Evolutionary conservation across 2,797 vertebrate genomes (phyloP).

Genomic region (Euthynnus affinis): DNA sequence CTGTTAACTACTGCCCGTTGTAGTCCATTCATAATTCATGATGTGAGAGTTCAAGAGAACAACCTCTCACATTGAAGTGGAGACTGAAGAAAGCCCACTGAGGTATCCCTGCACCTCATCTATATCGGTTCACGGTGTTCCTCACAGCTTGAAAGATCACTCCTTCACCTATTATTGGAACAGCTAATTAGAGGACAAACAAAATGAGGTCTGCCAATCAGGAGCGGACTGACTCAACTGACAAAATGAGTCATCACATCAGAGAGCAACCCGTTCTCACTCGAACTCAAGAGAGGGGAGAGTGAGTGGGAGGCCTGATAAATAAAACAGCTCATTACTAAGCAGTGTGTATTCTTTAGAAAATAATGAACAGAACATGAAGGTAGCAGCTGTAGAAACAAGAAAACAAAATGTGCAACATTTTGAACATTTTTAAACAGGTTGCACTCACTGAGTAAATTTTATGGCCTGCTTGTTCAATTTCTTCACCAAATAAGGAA

Average conservation of each 20-base stretch:
- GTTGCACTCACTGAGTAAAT: not conserved
- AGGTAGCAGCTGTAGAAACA: not conserved
- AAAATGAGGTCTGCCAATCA: conserved; percentile 35
- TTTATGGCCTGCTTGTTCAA: not conserved
- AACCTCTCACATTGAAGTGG: not conserved
- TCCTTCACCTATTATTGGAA: conserved; percentile 26
- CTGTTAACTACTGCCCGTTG: not conserved
- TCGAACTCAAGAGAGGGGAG: not conserved
- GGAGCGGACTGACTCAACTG: conserved; percentile 9
- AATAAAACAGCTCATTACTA: conserved; percentile 34
- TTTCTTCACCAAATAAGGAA: not conserved
- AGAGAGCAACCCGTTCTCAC: not conserved
- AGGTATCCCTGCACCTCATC: not conserved
- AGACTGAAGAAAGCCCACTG: conserved; percentile 5
- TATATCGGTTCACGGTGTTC: conserved; percentile 7
- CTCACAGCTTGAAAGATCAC: conserved; percentile 14
- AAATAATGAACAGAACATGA: conserved; percentile 13
- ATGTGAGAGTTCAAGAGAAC: conserved; percentile 23
- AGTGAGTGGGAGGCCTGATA: not conserved
- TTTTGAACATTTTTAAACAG: not conserved
- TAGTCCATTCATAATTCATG: not conserved
- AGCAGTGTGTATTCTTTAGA: conserved; percentile 13
- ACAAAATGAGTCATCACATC: conserved; percentile 35
- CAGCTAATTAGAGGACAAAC: conserved; percentile 48
- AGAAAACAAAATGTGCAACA: not conserved